Base-by-base conservation (phyloP, 2,113 vertebrate genomes). In the Brachionichthys hirsutus region DNA sequence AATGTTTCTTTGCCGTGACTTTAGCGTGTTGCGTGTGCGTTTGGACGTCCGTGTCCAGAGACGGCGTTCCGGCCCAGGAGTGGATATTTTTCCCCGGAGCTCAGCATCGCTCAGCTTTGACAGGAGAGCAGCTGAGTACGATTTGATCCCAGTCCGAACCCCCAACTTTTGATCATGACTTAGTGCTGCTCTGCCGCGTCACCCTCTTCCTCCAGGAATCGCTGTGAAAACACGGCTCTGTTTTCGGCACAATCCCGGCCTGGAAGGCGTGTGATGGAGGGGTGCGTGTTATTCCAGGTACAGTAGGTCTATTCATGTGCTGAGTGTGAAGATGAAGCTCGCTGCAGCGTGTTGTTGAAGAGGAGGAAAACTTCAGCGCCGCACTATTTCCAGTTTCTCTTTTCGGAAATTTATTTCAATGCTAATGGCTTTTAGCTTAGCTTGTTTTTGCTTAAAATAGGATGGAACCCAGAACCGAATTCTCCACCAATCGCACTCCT, bases 151-250 rank as follows among this genome's bases (percentile, higher is more conserved):
- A 40, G 24, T 57, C 54, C 40, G 13, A 48, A 70, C 47, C 63
- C 68, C 67, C 72, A 51, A 18, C 58, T 60, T 60, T 67, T 64
- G 61, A 67, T 74, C 70, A 53, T 71, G 62, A 81, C 43, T 73
- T 62, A 66, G 57, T 55, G 58, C 55, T 7, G 13, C 9, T 12
- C 61, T 48, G 60, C 65, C 53, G 12, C 67, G 38, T 55, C 35
- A 1, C 40, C 62, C 38, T 59, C 57, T 44, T 65, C 62, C 64
- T 75, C 42, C 72, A 58, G 43, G 71, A 68, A 62, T 43, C 16
- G 73, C 66, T 65, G 73, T 66, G 60, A 68, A 69, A 75, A 75
- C 65, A 75, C 22, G 19, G 72, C 59, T 57, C 47, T 57, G 19
- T 47, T 67, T 58, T 48, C 58, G 67, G 58, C 2, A 9, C 43